These are phyloP conservation scores for Pandemis corylana DNA, from an alignment of 2,888 invertebrate genomes.

Conservation along the genomic window DNA sequence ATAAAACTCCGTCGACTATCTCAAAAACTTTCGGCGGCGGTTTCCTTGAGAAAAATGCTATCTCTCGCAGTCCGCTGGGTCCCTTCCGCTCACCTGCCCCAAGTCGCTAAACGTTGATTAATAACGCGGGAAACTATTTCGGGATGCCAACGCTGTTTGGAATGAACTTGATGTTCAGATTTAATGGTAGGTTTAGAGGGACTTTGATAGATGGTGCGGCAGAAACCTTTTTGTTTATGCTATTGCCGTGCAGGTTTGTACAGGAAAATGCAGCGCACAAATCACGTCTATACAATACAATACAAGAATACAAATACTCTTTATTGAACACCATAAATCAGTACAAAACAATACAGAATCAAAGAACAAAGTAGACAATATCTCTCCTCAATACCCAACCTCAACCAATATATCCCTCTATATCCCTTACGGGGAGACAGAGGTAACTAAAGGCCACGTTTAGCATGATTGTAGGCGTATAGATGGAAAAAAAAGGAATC, in stretches of 20 bases:
- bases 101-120: conserved; percentile 37
- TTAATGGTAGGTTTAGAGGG: conserved; percentile 25
- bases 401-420: no score
- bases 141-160: conserved; percentile 20
- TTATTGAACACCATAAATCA: no score
- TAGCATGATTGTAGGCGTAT: no score
- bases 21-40: conserved; percentile 25
- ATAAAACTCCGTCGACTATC: conserved; percentile 19
- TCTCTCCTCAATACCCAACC: no score
- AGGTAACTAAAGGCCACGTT: no score
- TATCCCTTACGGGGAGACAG: no score
- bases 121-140: conserved; percentile 34
- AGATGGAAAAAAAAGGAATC: no score
- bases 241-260: background rate
- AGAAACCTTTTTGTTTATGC: conserved; percentile 7
- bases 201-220: conserved; percentile 25
- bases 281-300: no score
- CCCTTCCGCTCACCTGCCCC: conserved; percentile 40
- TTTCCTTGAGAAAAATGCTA: conserved; percentile 30
- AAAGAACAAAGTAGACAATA: no score
- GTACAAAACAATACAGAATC: no score
- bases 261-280: background rate
- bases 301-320: no score
- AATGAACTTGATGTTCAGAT: conserved; percentile 24
- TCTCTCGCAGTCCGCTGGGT: conserved; percentile 37